phyloP scores from a whole-genome alignment of 2,113 vertebrate species.

The Centropus bengalensis region DNA sequence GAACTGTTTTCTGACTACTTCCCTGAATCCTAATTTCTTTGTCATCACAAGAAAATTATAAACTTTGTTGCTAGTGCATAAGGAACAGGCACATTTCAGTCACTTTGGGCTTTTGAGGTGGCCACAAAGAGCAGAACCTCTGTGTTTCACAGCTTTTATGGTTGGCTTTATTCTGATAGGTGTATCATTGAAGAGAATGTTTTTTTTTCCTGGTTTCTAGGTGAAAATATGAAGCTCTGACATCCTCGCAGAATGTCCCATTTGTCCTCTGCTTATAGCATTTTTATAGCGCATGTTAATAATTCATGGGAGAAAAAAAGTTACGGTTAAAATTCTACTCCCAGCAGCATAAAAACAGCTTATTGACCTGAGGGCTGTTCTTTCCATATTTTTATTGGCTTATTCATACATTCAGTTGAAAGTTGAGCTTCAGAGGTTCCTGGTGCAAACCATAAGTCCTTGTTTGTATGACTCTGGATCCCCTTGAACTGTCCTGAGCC shows the following conservation, averaged over 20 bases:
- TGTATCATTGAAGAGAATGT: background rate
- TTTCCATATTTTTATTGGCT: background rate
- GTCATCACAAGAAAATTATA: background rate
- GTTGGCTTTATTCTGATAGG: background rate
- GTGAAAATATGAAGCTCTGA: conserved; percentile 10
- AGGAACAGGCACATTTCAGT: background rate
- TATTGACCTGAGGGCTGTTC: background rate
- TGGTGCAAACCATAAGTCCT: background rate
- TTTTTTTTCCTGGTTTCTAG: background rate
- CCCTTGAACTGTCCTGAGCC: background rate
- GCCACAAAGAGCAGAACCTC: background rate
- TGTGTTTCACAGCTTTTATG: background rate
- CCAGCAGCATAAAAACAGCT: background rate
- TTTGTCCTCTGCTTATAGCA: conserved; percentile 3
- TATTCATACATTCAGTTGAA: background rate
- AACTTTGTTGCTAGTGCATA: background rate
- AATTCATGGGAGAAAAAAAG: conserved; percentile 23
- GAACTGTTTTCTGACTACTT: background rate
- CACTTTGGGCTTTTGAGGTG: background rate
- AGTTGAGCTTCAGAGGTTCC: background rate
- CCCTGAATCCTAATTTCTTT: background rate
- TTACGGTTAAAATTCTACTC: conserved; percentile 47
- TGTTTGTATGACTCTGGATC: background rate
- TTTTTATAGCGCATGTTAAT: conserved; percentile 32
- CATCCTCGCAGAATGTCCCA: background rate